These are phyloP conservation scores for Halisarca cf. caerulea DNA, from an alignment of 37 sponge, comb jelly and placozoan genomes.

Conservation along the genomic window DNA sequence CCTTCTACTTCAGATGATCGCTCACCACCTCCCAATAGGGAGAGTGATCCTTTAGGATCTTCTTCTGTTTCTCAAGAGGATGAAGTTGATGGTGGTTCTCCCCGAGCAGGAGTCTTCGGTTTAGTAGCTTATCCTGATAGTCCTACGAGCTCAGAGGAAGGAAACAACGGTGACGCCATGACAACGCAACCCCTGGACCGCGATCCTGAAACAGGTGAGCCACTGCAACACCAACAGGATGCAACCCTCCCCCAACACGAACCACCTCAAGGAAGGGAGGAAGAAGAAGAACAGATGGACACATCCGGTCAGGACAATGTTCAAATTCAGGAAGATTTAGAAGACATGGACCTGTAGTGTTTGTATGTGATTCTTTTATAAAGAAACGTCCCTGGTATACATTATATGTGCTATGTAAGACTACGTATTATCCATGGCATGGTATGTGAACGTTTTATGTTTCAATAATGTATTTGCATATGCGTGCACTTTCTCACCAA, in stretches of 20 bases:
- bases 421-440: too few species aligned
- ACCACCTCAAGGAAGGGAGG: too few species aligned
- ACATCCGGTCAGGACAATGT: neutral
- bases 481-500: too few species aligned
- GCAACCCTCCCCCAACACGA: too few species aligned
- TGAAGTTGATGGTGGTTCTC: neutral
- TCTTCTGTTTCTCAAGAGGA: neutral
- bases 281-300: neutral
- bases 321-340: neutral
- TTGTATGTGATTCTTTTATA: too few species aligned
- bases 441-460: too few species aligned
- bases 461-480: too few species aligned
- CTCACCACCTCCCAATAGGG: too few species aligned
- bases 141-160: neutral
- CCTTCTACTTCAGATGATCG: too few species aligned
- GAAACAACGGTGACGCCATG: neutral
- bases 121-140: conserved; percentile 18
- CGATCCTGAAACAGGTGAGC: conserved; percentile 19
- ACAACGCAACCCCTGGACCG: neutral
- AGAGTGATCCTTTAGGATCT: too few species aligned
- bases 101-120: neutral
- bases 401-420: too few species aligned
- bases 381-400: too few species aligned
- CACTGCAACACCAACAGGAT: neutral
- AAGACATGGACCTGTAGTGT: conserved; percentile 7